A percentile compares a stretch with the other conserved stretches of the same genome.
phyloP scores from a whole-genome alignment of 2,888 invertebrate species.

The Sepioteuthis lessoniana region DNA sequence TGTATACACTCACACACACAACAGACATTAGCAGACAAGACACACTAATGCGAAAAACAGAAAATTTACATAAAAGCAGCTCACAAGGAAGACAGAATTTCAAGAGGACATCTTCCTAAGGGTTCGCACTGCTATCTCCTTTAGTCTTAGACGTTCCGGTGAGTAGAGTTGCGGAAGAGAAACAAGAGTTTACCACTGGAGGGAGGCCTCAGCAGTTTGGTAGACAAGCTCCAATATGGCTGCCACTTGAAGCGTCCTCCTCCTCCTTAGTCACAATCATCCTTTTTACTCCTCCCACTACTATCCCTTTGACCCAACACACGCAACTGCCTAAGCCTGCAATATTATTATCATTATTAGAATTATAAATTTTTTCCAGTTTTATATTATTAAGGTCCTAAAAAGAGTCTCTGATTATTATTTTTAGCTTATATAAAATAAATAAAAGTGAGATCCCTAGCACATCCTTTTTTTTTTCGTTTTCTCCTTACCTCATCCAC shows the following conservation, averaged over 20 bases:
- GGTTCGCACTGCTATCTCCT: constrained; percentile 9
- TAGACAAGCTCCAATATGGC: constrained; percentile 9
- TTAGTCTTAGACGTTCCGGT: constrained; percentile 33
- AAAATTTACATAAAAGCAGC: constrained; percentile 13
- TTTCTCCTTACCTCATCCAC: constrained; percentile 2
- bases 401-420: not conserved
- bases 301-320: constrained; percentile 25
- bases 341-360: not conserved
- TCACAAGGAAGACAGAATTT: constrained; percentile 33
- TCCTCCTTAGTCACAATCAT: not conserved
- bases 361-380: not conserved
- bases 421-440: not conserved
- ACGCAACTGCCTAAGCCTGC: not conserved
- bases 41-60: not conserved
- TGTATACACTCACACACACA: not conserved
- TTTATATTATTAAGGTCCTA: not conserved
- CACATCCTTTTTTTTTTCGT: not conserved
- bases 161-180: not conserved
- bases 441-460: not conserved
- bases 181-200: not conserved
- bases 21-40: not conserved
- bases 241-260: constrained; percentile 20
- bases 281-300: not conserved
- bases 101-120: constrained; percentile 33
- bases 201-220: constrained; percentile 21